phyloP scores from a whole-genome alignment of 2,888 invertebrate genomes.

The Petrolisthes cinctipes region DNA sequence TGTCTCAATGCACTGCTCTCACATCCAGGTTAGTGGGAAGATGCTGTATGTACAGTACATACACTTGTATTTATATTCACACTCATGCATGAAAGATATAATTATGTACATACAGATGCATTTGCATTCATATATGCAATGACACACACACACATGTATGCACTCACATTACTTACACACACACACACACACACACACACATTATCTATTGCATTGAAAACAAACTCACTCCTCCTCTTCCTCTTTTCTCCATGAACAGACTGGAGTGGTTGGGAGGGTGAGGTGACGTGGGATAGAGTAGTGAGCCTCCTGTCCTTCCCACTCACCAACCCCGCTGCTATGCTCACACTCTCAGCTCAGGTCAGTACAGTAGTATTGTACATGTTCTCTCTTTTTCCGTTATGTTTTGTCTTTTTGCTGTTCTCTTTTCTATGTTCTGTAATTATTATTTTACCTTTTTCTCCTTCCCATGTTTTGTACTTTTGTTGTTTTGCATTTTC shows the following conservation, averaged over 20 bases:
- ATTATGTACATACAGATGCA: background rate
- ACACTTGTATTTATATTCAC: no score
- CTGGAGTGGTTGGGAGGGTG: constrained; percentile 55
- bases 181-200: no score
- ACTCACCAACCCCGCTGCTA: constrained; percentile 51
- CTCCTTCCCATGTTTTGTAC: background rate
- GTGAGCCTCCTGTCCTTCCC: constrained; percentile 49
- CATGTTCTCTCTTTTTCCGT: background rate
- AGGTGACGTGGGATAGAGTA: constrained; percentile 42
- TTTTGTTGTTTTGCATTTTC: background rate
- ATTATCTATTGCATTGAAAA: no score
- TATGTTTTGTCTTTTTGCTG: no score
- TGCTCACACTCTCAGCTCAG: constrained; percentile 55
- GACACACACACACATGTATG: no score
- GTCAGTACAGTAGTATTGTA: constrained; percentile 1
- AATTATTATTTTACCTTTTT: background rate
- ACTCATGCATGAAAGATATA: no score
- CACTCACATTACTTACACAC: no score
- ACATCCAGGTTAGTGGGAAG: constrained; percentile 27
- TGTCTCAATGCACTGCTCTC: constrained; percentile 38
- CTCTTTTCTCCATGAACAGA: constrained; percentile 10
- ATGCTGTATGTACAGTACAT: background rate
- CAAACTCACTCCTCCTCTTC: no score
- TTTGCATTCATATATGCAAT: background rate
- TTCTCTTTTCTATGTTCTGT: background rate